Evolutionary conservation across 1,140 invertebrate species (phyloP).

Genomic region (Helicorthomorpha holstii): DNA sequence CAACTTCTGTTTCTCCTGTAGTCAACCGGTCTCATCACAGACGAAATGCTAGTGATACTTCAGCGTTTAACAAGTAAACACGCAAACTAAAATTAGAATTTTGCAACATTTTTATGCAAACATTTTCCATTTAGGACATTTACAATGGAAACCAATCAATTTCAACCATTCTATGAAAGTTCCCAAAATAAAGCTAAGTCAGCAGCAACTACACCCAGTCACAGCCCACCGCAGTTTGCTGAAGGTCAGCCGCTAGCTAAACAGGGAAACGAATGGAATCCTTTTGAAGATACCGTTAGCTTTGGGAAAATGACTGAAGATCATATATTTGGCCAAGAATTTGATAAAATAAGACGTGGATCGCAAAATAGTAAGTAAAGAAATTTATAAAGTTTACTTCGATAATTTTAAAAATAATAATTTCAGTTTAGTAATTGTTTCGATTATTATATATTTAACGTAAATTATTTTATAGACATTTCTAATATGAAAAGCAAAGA

Average conservation of each 20-base stretch:
- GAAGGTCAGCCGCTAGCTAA: conserved; percentile 36
- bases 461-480: too few species aligned
- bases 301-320: conserved; percentile 62
- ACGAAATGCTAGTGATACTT: conserved; percentile 70
- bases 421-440: conserved; percentile 1
- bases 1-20: conserved; percentile 34
- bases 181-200: conserved; percentile 29
- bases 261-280: conserved; percentile 58
- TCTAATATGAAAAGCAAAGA: not conserved
- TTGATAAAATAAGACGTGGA: conserved; percentile 61
- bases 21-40: conserved; percentile 34
- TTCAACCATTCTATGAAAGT: conserved; percentile 49
- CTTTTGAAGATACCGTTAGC: conserved; percentile 52
- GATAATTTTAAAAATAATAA: not conserved
- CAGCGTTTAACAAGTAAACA: conserved; percentile 62
- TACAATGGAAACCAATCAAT: conserved; percentile 52
- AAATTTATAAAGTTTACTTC: too few species aligned
- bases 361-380: conserved; percentile 57
- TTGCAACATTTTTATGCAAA: conserved; percentile 11
- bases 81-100: conserved; percentile 12
- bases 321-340: conserved; percentile 69
- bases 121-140: conserved; percentile 35
- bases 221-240: conserved; percentile 25
- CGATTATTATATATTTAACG: too few species aligned
- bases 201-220: conserved; percentile 31